Base-by-base conservation (phyloP, 2,113 vertebrate species). In the Alligator mississippiensis region DNA sequence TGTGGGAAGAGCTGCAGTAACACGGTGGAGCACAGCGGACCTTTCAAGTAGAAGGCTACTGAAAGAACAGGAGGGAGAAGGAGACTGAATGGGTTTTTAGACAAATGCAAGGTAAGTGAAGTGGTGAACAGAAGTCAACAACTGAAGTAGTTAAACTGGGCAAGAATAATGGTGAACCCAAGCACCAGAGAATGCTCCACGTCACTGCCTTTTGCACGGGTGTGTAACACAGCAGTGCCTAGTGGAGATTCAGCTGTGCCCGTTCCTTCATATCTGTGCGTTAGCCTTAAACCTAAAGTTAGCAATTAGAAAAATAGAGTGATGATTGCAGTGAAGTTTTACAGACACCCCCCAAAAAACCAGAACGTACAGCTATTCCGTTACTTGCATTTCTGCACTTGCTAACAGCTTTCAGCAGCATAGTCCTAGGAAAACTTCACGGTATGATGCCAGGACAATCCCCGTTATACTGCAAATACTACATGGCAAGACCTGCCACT, bases 1-100 rank as follows among this genome's bases (percentile, higher is more conserved):
- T 72, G 1, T 62, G 72, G 79, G n/a, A 89, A 74, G 28, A 66
- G 75, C 84, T 90, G 92, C 77, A 77, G 11, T 58, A 47, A 47
- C 34, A 66, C 13, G 66, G 28, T 55, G 1, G 0, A 80, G 38
- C 3, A 58, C 0, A 0, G 0, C 11, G 34, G 62, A 54, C 84
- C 77, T 79, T 28, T 25, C 64, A 27, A 27, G 74, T 82, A 79
- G 54, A 62, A 81, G 70, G 60, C 68, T 47, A 60, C 16, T 0
- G 1, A 11, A 66, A 28, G 78, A 16, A 21, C 2, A 66, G 85
- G 66, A 82, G 81, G 64, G 60, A 85, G 82, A 58, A 0, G 1
- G 72, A 57, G 13, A 3, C 7, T 0, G 55, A 93, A 59, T 1
- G 1, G 89, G 58, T 5, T 72, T 4, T 86, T 34, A 34, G 87